Conservation (phyloP, 1,140 invertebrate genomes). For the Prorops nasuta region DNA sequence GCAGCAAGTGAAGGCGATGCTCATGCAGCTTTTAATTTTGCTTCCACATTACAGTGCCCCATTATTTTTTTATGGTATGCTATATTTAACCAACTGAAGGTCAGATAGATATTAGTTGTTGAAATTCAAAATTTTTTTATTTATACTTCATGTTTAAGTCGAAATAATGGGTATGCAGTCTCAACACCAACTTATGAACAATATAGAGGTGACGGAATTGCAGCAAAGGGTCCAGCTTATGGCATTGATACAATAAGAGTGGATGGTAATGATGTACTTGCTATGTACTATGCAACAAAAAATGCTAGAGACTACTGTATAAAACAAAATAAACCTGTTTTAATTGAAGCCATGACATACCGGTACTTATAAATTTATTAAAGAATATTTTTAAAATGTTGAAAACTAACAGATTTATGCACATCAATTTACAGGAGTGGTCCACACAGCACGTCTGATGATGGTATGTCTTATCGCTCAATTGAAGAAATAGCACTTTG, state of each 20-base stretch:
- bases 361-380: slow-evolving; percentile 56
- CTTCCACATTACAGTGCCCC: slow-evolving; percentile 93
- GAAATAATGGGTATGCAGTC: slow-evolving; percentile 93
- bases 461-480: slow-evolving; percentile 92
- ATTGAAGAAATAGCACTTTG: slow-evolving; percentile 83
- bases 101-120: not conserved
- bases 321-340: slow-evolving; percentile 80
- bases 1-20: slow-evolving; percentile 98
- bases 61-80: slow-evolving; percentile 90
- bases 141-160: too few species aligned
- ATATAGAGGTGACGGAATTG: slow-evolving; percentile 89
- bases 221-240: slow-evolving; percentile 83
- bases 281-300: slow-evolving; percentile 89
- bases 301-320: slow-evolving; percentile 77
- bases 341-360: slow-evolving; percentile 98
- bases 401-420: not conserved
- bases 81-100: not conserved
- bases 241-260: slow-evolving; percentile 90
- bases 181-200: slow-evolving; percentile 93
- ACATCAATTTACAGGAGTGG: slow-evolving; percentile 69
- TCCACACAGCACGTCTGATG: slow-evolving; percentile 98
- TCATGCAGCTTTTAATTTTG: slow-evolving; percentile 98
- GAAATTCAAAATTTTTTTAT: not conserved
- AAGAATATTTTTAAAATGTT: not conserved
- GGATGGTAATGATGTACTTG: slow-evolving; percentile 96